phyloP scores from a whole-genome alignment of 1,140 invertebrate genomes.

The Macrocentrus cingulum region DNA sequence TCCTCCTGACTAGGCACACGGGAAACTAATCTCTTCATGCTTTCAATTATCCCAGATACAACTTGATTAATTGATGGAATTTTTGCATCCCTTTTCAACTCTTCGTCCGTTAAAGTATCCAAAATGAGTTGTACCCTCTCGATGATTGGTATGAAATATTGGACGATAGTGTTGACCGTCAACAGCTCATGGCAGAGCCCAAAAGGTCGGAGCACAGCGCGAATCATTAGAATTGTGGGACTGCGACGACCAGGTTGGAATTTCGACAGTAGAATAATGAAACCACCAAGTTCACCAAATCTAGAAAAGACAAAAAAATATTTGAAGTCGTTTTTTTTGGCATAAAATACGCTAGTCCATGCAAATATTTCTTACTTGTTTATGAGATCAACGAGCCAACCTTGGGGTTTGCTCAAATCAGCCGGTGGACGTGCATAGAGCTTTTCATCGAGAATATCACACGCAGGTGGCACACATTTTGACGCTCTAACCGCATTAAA shows the following conservation, averaged over 20 bases:
- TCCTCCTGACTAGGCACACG: constrained; percentile 79
- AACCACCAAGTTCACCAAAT: constrained; percentile 88
- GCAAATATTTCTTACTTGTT: constrained; percentile 66
- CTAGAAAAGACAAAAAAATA: constrained; percentile 49
- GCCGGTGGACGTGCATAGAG: constrained; percentile 79
- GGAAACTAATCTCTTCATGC: constrained; percentile 84
- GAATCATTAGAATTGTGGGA: constrained; percentile 78
- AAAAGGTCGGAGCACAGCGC: constrained; percentile 86
- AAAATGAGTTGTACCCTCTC: constrained; percentile 88
- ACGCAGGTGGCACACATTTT: constrained; percentile 72
- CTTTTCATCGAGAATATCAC: constrained; percentile 70
- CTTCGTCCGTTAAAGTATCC: constrained; percentile 95
- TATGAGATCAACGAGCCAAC: constrained; percentile 95
- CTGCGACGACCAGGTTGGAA: constrained; percentile 77
- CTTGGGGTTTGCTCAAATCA: constrained; percentile 76
- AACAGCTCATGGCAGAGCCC: constrained; percentile 90
- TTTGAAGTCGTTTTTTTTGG: background rate
- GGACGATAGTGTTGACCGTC: constrained; percentile 85
- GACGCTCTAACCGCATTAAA: constrained; percentile 84
- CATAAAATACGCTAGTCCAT: background rate
- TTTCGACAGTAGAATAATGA: constrained; percentile 82
- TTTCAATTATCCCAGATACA: constrained; percentile 86
- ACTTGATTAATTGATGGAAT: constrained; percentile 93
- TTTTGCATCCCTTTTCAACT: constrained; percentile 94
- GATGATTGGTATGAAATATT: constrained; percentile 91